Evolutionary conservation across 2,113 vertebrate genomes (phyloP).

Genomic region (Pardalotus punctatus): DNA sequence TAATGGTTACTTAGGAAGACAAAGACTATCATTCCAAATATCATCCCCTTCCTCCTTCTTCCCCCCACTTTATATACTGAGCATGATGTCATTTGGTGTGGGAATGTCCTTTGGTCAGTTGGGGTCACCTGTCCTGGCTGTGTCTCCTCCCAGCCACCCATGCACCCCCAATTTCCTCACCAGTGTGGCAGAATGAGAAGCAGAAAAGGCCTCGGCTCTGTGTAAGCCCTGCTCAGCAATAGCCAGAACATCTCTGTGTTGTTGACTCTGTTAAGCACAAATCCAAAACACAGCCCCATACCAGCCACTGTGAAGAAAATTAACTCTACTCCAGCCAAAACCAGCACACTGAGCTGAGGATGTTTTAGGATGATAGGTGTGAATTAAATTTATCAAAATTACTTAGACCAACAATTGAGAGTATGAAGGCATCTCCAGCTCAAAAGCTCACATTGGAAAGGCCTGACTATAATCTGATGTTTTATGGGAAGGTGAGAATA

Average conservation of each 20-base stretch:
- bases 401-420: neutral
- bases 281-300: neutral
- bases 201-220: neutral
- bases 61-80: fast-evolving
- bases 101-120: neutral
- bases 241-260: neutral
- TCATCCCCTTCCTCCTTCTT: neutral
- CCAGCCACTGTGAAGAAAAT: neutral
- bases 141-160: neutral
- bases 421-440: neutral
- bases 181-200: fast-evolving
- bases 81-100: neutral
- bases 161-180: fast-evolving
- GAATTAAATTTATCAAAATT: neutral
- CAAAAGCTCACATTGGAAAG: neutral
- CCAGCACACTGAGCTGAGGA: neutral
- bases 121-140: neutral
- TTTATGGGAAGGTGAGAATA: neutral
- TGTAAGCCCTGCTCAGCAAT: neutral
- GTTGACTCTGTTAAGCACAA: neutral
- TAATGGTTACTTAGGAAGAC: neutral
- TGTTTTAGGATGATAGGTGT: neutral
- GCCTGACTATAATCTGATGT: neutral
- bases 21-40: neutral
- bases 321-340: fast-evolving